Evolutionary conservation across 1,140 invertebrate species (phyloP).

Genomic region (Hycleus phaleratus): DNA sequence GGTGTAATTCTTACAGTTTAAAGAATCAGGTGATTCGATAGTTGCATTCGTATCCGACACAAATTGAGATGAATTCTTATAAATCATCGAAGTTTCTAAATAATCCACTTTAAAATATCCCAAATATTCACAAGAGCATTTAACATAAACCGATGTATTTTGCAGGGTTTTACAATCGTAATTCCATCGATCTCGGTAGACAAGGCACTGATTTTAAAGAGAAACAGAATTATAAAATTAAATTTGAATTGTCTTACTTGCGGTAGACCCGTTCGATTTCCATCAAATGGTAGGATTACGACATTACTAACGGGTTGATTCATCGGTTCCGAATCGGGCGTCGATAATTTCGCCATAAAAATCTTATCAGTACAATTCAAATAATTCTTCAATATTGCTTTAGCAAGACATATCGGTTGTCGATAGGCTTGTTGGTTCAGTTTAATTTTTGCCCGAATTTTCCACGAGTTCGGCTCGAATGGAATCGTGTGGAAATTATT

Average conservation of each 20-base stretch:
- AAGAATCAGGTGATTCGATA: neutral
- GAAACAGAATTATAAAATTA: neutral
- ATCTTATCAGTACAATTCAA: neutral
- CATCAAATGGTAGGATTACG: too few species aligned
- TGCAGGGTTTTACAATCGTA: conserved; percentile 5
- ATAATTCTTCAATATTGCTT: conserved; percentile 5
- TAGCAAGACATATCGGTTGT: conserved; percentile 1
- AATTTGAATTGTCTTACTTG: neutral
- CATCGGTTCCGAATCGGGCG: neutral
- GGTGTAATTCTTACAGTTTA: neutral
- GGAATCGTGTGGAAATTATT: conserved; percentile 7
- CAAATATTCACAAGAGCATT: conserved; percentile 10
- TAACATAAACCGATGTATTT: conserved; percentile 1
- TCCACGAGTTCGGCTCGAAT: conserved; percentile 5
- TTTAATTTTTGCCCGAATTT: conserved; percentile 2
- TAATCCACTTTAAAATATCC: conserved; percentile 9
- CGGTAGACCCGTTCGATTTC: too few species aligned
- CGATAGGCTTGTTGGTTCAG: neutral
- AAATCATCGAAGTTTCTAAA: neutral
- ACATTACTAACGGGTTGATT: neutral
- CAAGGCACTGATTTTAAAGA: neutral
- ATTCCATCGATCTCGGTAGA: neutral
- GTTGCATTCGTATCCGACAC: neutral
- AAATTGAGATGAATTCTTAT: neutral
- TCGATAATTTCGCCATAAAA: neutral